Conservation (phyloP, 2,888 invertebrate species). For the Sarcophaga subvicina region DNA sequence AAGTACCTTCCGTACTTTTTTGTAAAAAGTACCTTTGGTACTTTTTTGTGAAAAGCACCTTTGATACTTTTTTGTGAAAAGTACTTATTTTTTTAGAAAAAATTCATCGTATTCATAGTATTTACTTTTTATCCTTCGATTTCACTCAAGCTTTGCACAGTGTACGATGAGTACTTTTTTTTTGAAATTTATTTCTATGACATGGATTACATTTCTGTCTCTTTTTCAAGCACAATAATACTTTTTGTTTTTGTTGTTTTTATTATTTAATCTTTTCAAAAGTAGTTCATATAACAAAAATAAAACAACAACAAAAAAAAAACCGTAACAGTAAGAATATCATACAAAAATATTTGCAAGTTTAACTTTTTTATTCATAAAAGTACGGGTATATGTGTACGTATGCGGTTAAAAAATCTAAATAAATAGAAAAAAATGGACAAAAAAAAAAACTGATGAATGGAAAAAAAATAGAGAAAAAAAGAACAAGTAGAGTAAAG, state of each 20-base stretch:
- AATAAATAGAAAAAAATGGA: neutral
- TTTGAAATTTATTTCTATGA: too few species aligned
- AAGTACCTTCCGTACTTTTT: too few species aligned
- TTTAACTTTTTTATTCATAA: conserved; percentile 30
- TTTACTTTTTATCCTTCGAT: too few species aligned
- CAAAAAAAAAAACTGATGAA: conserved; percentile 16
- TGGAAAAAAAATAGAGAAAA: neutral
- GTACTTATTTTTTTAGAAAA: too few species aligned
- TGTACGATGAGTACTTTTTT: too few species aligned
- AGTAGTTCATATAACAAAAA: conserved; percentile 26
- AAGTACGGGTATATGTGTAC: too few species aligned
- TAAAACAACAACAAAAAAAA: neutral
- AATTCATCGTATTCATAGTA: too few species aligned
- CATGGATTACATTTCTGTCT: too few species aligned
- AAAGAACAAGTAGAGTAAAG: neutral
- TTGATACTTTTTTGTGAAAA: too few species aligned
- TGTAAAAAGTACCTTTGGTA: too few species aligned
- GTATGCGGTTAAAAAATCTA: neutral
- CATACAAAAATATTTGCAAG: conserved; percentile 25
- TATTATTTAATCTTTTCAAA: conserved; percentile 51
- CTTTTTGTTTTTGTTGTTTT: conserved; percentile 10
- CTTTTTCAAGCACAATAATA: neutral
- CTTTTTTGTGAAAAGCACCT: too few species aligned
- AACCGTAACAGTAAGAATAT: neutral
- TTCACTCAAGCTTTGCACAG: too few species aligned